These are phyloP conservation scores for Centrocercus urophasianus DNA, from an alignment of 2,113 vertebrate genomes.

Conservation along the genomic window DNA sequence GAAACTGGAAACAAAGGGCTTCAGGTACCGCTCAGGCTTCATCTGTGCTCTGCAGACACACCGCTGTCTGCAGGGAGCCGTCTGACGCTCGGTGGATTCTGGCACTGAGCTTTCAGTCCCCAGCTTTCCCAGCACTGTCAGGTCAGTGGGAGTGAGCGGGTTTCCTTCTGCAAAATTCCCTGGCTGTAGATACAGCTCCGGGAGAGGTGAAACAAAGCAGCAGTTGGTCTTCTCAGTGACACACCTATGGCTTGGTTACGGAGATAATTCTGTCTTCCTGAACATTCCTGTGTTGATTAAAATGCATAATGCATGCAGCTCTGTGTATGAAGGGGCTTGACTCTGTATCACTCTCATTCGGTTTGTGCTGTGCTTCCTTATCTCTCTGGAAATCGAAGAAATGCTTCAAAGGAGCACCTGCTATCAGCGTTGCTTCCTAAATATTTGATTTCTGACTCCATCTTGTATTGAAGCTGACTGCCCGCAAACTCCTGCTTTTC, in stretches of 20 bases:
- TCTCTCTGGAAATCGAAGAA: background rate
- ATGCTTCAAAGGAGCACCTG: background rate
- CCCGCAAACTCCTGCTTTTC: background rate
- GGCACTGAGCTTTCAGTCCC: background rate
- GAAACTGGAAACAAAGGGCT: background rate
- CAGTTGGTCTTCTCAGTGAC: slow-evolving; percentile 1
- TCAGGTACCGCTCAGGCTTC: background rate
- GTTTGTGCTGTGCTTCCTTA: background rate
- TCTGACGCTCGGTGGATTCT: background rate
- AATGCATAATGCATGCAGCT: background rate
- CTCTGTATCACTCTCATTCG: rapidly evolving
- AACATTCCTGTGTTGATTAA: background rate
- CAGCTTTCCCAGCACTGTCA: rapidly evolving
- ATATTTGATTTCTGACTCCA: slow-evolving; percentile 66
- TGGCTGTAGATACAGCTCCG: background rate
- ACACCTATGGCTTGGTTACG: background rate
- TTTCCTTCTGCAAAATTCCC: background rate
- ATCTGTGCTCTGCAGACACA: rapidly evolving
- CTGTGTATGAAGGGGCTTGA: background rate
- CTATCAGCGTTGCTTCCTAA: background rate
- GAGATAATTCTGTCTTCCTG: slow-evolving; percentile 10
- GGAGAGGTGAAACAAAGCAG: background rate
- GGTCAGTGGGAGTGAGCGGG: background rate
- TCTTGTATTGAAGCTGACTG: slow-evolving; percentile 50
- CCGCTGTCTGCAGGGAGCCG: background rate